Evolutionary conservation across 2,113 vertebrate species (phyloP).

Genomic region (Alethe castanea): DNA sequence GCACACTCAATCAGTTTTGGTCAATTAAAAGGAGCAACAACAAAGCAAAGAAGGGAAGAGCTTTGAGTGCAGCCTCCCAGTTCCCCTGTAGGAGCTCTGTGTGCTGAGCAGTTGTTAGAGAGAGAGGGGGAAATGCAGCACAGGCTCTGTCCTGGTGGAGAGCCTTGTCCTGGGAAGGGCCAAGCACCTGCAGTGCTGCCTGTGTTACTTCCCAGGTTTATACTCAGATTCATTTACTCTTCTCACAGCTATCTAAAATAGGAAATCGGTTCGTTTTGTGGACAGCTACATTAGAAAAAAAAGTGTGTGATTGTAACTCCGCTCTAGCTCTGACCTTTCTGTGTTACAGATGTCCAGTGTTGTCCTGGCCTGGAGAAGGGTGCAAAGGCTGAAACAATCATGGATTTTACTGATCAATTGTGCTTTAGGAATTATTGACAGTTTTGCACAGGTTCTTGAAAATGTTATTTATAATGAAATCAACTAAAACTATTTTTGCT

Average conservation of each 20-base stretch:
- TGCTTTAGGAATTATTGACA: conserved; percentile 91
- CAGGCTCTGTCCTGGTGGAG: not conserved
- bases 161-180: not conserved
- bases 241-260: not conserved
- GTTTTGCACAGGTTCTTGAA: conserved; percentile 96
- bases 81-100: not conserved
- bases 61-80: not conserved
- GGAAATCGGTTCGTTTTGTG: not conserved
- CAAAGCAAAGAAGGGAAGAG: not conserved
- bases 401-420: conserved; percentile 91
- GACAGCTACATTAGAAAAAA: not conserved
- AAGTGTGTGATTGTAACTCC: not conserved
- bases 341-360: conserved; percentile 74
- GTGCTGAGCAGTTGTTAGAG: not conserved
- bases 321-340: conserved; percentile 60
- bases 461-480: conserved; percentile 92
- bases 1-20: not conserved
- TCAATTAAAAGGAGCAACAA: not conserved
- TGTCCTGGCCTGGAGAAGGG: conserved; percentile 77
- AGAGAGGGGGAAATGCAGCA: accelerated
- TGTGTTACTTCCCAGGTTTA: not conserved
- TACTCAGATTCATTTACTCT: not conserved
- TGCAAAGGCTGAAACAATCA: conserved; percentile 91
- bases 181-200: not conserved
- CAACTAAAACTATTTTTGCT: conserved; percentile 94